phyloP scores from a whole-genome alignment of 2,888 invertebrate genomes.

The Unio pictorum region DNA sequence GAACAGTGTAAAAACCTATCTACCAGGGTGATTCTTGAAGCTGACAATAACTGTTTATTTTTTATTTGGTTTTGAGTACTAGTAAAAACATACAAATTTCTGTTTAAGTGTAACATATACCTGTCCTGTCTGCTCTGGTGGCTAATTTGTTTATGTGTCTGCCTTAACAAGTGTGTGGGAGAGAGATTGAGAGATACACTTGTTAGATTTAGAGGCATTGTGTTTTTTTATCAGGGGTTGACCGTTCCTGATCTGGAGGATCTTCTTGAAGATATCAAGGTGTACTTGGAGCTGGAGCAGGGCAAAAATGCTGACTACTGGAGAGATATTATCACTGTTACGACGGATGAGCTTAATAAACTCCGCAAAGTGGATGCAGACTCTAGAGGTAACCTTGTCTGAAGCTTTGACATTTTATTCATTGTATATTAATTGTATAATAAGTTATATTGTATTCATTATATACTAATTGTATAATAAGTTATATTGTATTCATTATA shows the following conservation, averaged over 20 bases:
- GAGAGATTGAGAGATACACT: background rate
- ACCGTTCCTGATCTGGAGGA: slow-evolving; percentile 94
- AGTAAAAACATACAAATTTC: too few relatives aligned
- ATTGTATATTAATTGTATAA: too few relatives aligned
- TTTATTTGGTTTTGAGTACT: too few relatives aligned
- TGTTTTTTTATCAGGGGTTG: slow-evolving; percentile 75
- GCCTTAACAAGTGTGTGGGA: background rate
- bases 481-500: too few relatives aligned
- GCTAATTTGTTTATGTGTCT: background rate
- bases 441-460: too few relatives aligned
- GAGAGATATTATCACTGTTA: slow-evolving; percentile 96
- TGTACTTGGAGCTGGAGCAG: slow-evolving; percentile 89
- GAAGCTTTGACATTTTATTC: too few relatives aligned
- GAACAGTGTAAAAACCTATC: too few relatives aligned
- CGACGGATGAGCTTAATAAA: slow-evolving; percentile 90
- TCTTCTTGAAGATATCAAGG: slow-evolving; percentile 93
- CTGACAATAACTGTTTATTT: too few relatives aligned
- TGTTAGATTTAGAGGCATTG: background rate
- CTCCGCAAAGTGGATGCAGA: slow-evolving; percentile 80
- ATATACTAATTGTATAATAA: too few relatives aligned
- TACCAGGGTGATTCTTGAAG: too few relatives aligned
- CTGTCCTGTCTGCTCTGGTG: background rate
- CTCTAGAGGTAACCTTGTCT: slow-evolving; percentile 40
- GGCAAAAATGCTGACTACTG: slow-evolving; percentile 92
- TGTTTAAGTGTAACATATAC: background rate